Evolutionary conservation across 37 sponge, comb jelly and placozoan species (phyloP).

Genomic region (Haliclona indistincta): DNA sequence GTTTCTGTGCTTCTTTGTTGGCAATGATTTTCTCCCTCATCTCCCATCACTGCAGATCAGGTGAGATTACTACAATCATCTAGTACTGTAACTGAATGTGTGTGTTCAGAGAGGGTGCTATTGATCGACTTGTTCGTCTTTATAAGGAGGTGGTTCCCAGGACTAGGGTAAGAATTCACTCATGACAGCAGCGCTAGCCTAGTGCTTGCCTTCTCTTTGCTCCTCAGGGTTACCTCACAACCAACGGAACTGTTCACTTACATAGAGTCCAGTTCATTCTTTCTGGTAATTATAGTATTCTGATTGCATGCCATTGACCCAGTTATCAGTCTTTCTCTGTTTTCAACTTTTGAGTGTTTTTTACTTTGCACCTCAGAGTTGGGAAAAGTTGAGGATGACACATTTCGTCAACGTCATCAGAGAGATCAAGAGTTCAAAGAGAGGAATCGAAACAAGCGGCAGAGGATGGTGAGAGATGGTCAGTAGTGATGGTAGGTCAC

Average conservation of each 20-base stretch:
- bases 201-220: not conserved
- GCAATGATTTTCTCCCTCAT: slow-evolving; percentile 99
- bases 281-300: slow-evolving; percentile 38
- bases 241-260: slow-evolving; percentile 85
- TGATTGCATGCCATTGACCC: not conserved
- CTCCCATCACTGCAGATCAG: slow-evolving; percentile 95
- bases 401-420: slow-evolving; percentile 58
- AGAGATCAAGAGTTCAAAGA: slow-evolving; percentile 65
- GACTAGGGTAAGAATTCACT: slow-evolving; percentile 55
- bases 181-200: not conserved
- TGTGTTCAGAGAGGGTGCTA: slow-evolving; percentile 87
- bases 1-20: slow-evolving; percentile 99
- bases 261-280: slow-evolving; percentile 84
- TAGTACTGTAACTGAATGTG: not conserved
- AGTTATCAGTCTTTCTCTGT: too few relatives aligned
- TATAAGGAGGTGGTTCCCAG: slow-evolving; percentile 91
- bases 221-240: slow-evolving; percentile 82
- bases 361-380: slow-evolving; percentile 26
- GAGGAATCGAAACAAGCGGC: slow-evolving; percentile 68
- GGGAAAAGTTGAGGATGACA: slow-evolving; percentile 82
- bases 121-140: slow-evolving; percentile 87
- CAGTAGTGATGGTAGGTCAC: not conserved
- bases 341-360: too few relatives aligned
- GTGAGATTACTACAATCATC: not conserved
- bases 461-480: not conserved